phyloP scores from a whole-genome alignment of 2,797 vertebrate genomes.

The Sitta carolinensis region DNA sequence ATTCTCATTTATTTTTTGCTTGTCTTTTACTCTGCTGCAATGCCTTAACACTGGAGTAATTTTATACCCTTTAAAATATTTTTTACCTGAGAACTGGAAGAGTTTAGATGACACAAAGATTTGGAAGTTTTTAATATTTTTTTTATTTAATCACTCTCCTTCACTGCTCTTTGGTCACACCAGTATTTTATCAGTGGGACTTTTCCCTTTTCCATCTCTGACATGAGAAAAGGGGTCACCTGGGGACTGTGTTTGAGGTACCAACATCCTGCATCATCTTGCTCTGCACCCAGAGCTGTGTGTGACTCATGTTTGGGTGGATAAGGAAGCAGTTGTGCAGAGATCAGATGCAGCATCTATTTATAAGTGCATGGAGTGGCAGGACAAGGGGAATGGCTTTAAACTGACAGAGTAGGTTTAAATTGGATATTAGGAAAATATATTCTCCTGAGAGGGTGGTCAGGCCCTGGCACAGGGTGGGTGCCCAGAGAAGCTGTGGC shows the following conservation, averaged over 20 bases:
- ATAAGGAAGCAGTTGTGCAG: not conserved
- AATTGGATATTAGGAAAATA: not conserved
- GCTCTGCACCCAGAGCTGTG: accelerated
- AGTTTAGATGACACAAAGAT: not conserved
- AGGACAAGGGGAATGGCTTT: not conserved
- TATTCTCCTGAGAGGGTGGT: not conserved
- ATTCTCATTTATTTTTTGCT: not conserved
- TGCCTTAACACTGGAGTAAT: not conserved
- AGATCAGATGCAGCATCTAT: not conserved
- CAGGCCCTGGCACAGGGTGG: not conserved
- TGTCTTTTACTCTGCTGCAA: not conserved
- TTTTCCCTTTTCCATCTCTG: not conserved
- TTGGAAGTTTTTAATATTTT: not conserved
- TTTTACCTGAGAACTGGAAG: not conserved
- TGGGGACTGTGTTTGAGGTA: not conserved
- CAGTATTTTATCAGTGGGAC: not conserved
- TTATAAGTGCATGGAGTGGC: not conserved
- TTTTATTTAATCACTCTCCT: not conserved
- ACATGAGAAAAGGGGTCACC: not conserved
- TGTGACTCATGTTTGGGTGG: not conserved
- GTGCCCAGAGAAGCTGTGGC: not conserved
- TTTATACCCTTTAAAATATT: not conserved
- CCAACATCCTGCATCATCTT: not conserved
- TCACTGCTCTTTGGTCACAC: not conserved
- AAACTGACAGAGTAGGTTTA: not conserved